phyloP scores from a whole-genome alignment of 2,797 vertebrate genomes.

The Enteromius anoplus region DNA sequence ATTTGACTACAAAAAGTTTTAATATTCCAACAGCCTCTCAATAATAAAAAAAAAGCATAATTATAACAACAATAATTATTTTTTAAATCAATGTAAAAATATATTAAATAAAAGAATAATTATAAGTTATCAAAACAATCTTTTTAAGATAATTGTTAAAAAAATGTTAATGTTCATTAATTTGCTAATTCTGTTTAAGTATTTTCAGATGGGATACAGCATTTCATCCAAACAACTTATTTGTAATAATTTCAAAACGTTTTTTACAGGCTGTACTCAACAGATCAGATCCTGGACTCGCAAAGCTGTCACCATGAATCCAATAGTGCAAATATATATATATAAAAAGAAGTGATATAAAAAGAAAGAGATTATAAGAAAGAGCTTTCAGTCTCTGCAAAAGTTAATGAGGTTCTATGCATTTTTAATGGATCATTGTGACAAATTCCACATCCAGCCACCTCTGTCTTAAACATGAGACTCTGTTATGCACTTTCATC shows the following conservation, averaged over 20 bases:
- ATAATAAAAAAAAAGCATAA: not conserved
- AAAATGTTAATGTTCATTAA: not conserved
- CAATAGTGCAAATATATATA: constrained; percentile 10
- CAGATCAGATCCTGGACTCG: not conserved
- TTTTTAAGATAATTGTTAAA: not conserved
- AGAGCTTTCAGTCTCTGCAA: constrained; percentile 5
- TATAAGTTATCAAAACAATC: not conserved
- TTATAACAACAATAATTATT: not conserved
- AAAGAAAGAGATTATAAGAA: constrained; percentile 32
- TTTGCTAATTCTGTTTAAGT: not conserved
- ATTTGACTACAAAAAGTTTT: not conserved
- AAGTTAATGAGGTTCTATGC: constrained; percentile 72
- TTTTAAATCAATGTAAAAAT: not conserved
- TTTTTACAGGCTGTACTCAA: not conserved
- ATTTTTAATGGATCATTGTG: constrained; percentile 77
- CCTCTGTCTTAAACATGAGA: constrained; percentile 59
- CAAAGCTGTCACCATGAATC: not conserved
- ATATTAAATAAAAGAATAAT: not conserved
- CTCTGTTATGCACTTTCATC: constrained; percentile 67
- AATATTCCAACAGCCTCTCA: not conserved
- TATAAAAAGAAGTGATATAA: constrained; percentile 25
- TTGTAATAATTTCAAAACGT: not conserved
- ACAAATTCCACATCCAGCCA: constrained; percentile 71
- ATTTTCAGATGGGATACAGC: too few relatives aligned
- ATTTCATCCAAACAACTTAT: not conserved